Evolutionary conservation across 2,888 invertebrate species (phyloP).

Genomic region (Pantelozetes paolii): DNA sequence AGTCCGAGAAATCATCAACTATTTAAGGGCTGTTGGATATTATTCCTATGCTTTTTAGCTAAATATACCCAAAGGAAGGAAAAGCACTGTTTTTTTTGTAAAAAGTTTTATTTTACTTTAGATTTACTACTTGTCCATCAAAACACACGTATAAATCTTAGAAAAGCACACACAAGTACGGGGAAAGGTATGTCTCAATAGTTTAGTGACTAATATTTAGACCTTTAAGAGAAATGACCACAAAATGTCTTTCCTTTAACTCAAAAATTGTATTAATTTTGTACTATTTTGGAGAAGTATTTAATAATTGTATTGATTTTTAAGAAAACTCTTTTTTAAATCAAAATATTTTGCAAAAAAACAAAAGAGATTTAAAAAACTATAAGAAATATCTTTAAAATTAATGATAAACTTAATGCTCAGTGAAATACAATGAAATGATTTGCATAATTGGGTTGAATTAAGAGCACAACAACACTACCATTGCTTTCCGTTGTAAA

Average conservation of each 20-base stretch:
- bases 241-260: too few relatives aligned
- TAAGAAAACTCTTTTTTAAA: not conserved
- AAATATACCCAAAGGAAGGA: slow-evolving; percentile 14
- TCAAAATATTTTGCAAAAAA: not conserved
- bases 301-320: not conserved
- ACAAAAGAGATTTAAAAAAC: too few relatives aligned
- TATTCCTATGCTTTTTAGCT: not conserved
- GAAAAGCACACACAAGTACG: not conserved
- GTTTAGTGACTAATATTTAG: slow-evolving; percentile 13
- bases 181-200: not conserved
- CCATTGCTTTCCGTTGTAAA: too few relatives aligned
- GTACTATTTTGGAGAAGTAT: too few relatives aligned
- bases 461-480: too few relatives aligned
- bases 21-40: not conserved
- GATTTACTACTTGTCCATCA: not conserved
- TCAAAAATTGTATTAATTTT: too few relatives aligned
- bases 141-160: not conserved
- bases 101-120: not conserved
- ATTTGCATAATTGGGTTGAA: too few relatives aligned
- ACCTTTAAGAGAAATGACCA: not conserved
- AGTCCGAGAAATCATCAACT: not conserved
- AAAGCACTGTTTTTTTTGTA: not conserved
- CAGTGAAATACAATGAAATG: too few relatives aligned
- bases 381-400: too few relatives aligned
- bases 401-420: too few relatives aligned